phyloP scores from a whole-genome alignment of 2,113 vertebrate species.

The Pterocles orientalis region DNA sequence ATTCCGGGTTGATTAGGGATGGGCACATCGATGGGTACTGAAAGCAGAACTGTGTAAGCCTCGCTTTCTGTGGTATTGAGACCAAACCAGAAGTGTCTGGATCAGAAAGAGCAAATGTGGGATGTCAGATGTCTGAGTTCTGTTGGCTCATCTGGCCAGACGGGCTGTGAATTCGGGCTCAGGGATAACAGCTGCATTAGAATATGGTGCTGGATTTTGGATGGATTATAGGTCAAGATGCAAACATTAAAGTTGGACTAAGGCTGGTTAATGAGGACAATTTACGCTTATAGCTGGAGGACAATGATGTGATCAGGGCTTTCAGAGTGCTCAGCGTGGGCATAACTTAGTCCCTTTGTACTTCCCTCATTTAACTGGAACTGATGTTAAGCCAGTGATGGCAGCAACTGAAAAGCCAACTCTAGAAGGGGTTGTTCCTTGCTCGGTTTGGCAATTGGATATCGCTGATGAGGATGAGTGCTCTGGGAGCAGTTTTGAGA shows the following conservation, averaged over 20 bases:
- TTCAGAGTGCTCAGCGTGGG: not conserved
- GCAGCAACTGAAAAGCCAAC: not conserved
- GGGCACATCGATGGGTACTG: not conserved
- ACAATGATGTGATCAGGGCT: not conserved
- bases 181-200: not conserved
- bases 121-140: not conserved
- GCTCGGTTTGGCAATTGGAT: not conserved
- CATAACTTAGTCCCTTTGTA: not conserved
- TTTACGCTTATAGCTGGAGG: not conserved
- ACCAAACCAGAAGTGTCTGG: not conserved
- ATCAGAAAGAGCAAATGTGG: not conserved
- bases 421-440: not conserved
- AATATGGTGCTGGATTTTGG: not conserved
- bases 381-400: not conserved
- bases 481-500: constrained; percentile 41
- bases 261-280: constrained; percentile 8
- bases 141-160: not conserved
- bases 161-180: not conserved
- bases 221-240: not conserved
- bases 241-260: not conserved
- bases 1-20: not conserved
- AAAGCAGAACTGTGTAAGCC: not conserved
- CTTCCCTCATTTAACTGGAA: not conserved
- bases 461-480: not conserved
- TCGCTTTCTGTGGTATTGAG: not conserved